phyloP scores from a whole-genome alignment of 2,113 vertebrate genomes.

The Muntiacus reevesi region DNA sequence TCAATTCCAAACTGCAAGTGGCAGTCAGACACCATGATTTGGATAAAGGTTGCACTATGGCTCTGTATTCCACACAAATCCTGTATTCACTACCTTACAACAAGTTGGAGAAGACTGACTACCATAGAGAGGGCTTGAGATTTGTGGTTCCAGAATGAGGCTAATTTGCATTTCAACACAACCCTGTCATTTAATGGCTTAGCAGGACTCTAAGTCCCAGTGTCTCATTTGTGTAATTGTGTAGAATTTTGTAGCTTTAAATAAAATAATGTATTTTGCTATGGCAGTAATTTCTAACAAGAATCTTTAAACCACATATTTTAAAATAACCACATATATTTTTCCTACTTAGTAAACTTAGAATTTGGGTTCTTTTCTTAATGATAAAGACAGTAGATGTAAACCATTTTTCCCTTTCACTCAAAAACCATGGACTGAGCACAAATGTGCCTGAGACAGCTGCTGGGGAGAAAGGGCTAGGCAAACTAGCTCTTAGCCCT shows the following conservation, averaged over 20 bases:
- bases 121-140: neutral
- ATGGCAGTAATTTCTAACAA: conserved; percentile 8
- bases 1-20: neutral
- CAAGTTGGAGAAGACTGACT: neutral
- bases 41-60: neutral
- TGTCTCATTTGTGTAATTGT: neutral
- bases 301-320: neutral
- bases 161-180: neutral
- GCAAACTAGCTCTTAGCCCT: neutral
- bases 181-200: neutral
- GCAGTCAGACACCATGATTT: neutral
- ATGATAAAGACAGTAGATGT: neutral
- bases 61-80: neutral
- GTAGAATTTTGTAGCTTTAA: neutral
- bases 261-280: neutral
- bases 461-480: neutral
- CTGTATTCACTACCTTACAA: neutral
- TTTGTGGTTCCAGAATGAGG: neutral
- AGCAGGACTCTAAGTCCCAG: neutral
- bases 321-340: conserved; percentile 17
- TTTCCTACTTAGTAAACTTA: neutral
- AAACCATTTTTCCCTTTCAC: neutral
- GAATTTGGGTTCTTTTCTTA: neutral
- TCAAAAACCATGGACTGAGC: neutral
- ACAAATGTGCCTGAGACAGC: neutral